A percentile compares a stretch with the other conserved stretches of the same genome.
Conservation (phyloP, 1,140 invertebrate genomes). For the Heterodera schachtii region DNA sequence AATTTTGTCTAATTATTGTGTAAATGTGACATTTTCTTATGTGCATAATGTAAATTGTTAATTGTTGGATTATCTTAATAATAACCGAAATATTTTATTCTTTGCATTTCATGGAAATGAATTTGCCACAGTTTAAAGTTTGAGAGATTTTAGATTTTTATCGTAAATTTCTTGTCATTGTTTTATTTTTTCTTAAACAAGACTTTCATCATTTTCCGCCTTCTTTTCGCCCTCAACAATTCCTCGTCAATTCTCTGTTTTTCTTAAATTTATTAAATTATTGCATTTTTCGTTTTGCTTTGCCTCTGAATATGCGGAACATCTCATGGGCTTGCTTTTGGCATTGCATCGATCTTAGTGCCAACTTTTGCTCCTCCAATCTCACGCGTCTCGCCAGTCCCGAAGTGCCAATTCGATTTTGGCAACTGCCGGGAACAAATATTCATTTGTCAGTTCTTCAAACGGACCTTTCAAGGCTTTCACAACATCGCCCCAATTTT, state of each 20-base stretch:
- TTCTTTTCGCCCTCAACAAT: not conserved
- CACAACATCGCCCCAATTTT: conserved; percentile 35
- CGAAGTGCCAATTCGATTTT: conserved; percentile 13
- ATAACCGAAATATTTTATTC: no score
- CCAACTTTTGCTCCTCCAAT: conserved; percentile 21
- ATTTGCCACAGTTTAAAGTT: no score
- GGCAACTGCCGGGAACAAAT: conserved; percentile 20
- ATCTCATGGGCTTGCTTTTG: conserved; percentile 29
- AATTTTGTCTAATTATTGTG: no score
- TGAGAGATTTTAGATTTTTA: no score
- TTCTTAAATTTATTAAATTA: not conserved
- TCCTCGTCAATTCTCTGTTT: not conserved
- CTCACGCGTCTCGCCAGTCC: conserved; percentile 16
- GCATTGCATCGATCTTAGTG: conserved; percentile 16
- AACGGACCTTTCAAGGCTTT: conserved; percentile 23
- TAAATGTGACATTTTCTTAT: no score
- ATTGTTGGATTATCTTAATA: no score
- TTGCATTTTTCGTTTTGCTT: not conserved
- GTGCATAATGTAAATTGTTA: no score
- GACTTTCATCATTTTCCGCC: not conserved
- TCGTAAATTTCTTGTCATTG: no score
- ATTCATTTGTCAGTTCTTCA: not conserved
- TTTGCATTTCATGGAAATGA: no score
- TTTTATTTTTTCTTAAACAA: not conserved
- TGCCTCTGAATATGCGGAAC: conserved; percentile 23